Percentiles rank a stretch among this genome's conserved stretches.
Evolutionary conservation across 2,888 invertebrate genomes (phyloP).

Genomic region (Eumerus sabulonum): DNA sequence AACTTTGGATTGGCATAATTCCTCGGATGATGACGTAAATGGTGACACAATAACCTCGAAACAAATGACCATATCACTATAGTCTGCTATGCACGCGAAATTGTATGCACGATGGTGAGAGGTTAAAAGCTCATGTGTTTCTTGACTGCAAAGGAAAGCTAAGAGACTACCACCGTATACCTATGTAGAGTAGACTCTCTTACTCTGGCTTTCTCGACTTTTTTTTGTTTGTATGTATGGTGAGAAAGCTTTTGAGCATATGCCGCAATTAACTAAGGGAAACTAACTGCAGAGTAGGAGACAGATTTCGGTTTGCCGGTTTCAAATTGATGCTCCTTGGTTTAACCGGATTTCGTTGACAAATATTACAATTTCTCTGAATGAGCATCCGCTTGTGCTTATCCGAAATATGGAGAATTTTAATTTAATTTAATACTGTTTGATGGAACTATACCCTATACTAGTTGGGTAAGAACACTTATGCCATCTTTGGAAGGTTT

Average conservation of each 20-base stretch:
- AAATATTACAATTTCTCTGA: conserved; percentile 13
- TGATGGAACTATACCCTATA: no score
- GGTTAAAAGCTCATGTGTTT: conserved; percentile 45
- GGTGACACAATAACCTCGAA: conserved; percentile 70
- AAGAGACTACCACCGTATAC: conserved; percentile 13
- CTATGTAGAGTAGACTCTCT: conserved; percentile 63
- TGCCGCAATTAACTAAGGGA: conserved; percentile 62
- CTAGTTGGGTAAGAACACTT: no score
- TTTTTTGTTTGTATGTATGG: no score
- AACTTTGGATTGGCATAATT: conserved; percentile 64
- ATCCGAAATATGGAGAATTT: no score
- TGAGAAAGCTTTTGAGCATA: conserved; percentile 58
- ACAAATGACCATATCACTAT: conserved; percentile 40
- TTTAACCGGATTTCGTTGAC: conserved; percentile 24
- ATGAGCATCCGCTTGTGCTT: no score
- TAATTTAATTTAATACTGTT: no score
- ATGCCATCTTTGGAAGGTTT: no score
- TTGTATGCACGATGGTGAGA: conserved; percentile 1
- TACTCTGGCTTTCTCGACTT: conserved; percentile 40
- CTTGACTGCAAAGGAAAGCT: conserved; percentile 49
- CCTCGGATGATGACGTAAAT: conserved; percentile 67
- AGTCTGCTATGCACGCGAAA: conserved; percentile 5
- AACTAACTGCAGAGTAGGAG: conserved; percentile 63
- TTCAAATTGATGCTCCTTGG: background rate
- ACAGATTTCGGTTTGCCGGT: conserved; percentile 47